Base-by-base conservation (phyloP, 2,888 invertebrate genomes). In the Beris morrisii region DNA sequence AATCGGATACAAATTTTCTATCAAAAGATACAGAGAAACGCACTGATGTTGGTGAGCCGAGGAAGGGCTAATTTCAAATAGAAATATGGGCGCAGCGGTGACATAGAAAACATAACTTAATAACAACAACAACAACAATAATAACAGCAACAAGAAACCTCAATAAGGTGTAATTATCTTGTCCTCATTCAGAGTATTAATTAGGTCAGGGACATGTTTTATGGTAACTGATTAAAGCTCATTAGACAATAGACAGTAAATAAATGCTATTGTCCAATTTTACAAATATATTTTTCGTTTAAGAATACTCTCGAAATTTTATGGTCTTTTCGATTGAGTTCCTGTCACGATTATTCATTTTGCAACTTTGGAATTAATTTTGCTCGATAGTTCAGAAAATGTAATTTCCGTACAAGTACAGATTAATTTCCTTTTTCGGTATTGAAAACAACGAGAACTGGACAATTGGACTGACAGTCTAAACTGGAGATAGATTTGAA, bases 121-220 rank as follows among this genome's bases (percentile, higher is more conserved):
- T 45, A 58, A 28, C 50, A 28, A 13, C 5, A 46, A 12, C 44
- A 44, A 15, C 53, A 30, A 28, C 13, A n/a, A 28, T n/a, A n/a
- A 15, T 4, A 57, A 6, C 28, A 4, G 13, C 28, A 45, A n/a
- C 15, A 57, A 31, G 38, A 38, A 11, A 45, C 57, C 28, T 57
- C 57, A 45, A 45, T 57, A 45, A 28, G n/a, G 57, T 45, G 45
- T 57, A 57, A 57, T 57, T 57, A 57, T 57, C 57, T 57, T 38
- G 28, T 45, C 57, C 44, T 30, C 28, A 57, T 30, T 9, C 28
- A 57, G 44, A 45, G n/a, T 22, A 45, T 57, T 45, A 57, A 57
- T 57, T 45, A 57, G 57, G 57, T 57, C 57, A 57, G 28, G 53
- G 53, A 53, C 53, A 53, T 53, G 53, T n/a, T 53, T 53, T 53